Conservation (phyloP, 2,113 vertebrate species). For the Callithrix jacchus region DNA sequence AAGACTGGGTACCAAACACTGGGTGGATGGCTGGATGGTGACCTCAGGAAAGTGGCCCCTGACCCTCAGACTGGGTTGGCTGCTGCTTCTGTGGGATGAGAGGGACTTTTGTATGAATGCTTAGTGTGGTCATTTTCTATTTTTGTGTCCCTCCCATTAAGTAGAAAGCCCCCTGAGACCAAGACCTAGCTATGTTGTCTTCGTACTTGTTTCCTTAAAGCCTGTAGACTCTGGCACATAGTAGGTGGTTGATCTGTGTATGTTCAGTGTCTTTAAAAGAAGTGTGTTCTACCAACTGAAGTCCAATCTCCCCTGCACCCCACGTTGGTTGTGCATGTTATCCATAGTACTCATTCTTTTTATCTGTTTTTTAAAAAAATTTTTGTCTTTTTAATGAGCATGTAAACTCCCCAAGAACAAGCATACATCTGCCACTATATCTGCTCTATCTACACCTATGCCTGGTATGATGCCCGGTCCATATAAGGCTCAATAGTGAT, state of each 20-base stretch:
- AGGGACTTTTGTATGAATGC: background rate
- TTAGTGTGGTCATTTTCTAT: background rate
- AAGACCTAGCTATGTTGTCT: background rate
- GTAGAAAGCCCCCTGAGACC: background rate
- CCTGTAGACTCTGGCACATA: background rate
- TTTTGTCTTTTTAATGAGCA: background rate
- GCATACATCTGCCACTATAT: background rate
- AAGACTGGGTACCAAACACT: background rate
- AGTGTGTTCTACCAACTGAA: background rate
- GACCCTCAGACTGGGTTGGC: too few species aligned
- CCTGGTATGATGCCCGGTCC: background rate
- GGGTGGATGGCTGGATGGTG: background rate
- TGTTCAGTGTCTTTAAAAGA: background rate
- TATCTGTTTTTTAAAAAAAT: background rate
- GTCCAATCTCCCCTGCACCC: background rate
- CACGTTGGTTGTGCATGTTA: too few species aligned
- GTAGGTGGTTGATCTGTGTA: background rate
- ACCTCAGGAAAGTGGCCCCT: background rate
- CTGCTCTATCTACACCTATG: background rate
- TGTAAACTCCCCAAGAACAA: background rate
- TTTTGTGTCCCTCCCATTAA: background rate
- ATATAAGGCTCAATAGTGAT: background rate
- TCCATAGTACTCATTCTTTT: background rate
- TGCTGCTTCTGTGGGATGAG: background rate
- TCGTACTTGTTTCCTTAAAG: background rate